Evolutionary conservation across 2,888 invertebrate species (phyloP).

Genomic region (Agrochola circellaris): DNA sequence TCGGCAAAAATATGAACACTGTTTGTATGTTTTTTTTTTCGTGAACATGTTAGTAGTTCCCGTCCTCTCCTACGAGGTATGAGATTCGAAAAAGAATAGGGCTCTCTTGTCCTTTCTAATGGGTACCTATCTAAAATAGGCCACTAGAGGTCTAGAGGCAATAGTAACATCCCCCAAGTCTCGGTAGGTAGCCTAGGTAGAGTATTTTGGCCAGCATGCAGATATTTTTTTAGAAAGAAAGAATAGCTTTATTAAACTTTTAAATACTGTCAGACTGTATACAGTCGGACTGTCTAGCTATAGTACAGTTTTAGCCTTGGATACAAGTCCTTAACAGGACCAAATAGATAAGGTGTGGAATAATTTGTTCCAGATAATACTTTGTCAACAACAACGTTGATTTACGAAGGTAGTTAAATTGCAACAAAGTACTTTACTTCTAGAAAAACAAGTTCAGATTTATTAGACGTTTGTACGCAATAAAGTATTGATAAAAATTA

Average conservation of each 20-base stretch:
- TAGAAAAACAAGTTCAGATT: conserved; percentile 70
- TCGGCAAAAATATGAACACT: not conserved
- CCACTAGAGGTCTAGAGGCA: not conserved
- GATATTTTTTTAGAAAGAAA: not conserved
- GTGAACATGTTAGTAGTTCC: not conserved
- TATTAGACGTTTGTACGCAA: conserved; percentile 62
- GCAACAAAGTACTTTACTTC: conserved; percentile 45
- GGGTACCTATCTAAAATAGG: not conserved
- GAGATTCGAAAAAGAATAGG: not conserved
- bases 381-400: conserved; percentile 42
- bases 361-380: conserved; percentile 49
- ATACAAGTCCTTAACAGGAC: conserved; percentile 27
- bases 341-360: conserved; percentile 43
- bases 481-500: conserved; percentile 59
- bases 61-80: not conserved
- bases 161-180: not conserved
- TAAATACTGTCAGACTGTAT: not conserved
- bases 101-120: not conserved
- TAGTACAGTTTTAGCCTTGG: conserved; percentile 15
- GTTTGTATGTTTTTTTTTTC: not conserved
- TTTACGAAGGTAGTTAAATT: conserved; percentile 45
- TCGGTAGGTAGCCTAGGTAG: no score
- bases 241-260: not conserved
- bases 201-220: not conserved
- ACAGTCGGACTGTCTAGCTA: conserved; percentile 9